Base-by-base conservation (phyloP, 2,888 invertebrate species). In the Exephanes ischioxanthus region DNA sequence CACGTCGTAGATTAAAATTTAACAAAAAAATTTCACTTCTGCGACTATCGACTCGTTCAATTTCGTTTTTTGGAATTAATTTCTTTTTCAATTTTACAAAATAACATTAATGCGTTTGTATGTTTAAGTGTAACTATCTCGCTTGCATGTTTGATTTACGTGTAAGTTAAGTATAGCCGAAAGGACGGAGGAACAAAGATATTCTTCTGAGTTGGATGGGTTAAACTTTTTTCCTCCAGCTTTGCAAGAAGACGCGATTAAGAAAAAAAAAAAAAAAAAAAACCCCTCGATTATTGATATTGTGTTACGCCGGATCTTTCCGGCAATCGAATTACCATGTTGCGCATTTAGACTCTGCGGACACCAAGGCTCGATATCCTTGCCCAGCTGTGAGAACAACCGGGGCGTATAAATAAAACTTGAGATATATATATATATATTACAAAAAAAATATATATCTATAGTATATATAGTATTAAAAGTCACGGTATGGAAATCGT, bases 71-170 rank as follows among this genome's bases (percentile, higher is more conserved):
- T 4, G 58, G 19, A n/a, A 58, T 45, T 55, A 66, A 6, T 14
- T 58, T 41, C 48, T 80, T 80, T 61, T 75, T 71, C 66, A 67
- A 71, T 85, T 85, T 80, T 80, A 67, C 63, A 76, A 58, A 75
- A 67, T 82, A 85, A 78, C 63, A 63, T 75, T 16, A 33, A 30
- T 75, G 26, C 41, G 37, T 9, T 70, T 58, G n/a, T 68, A 76
- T 61, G 84, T 79, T 76, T 71, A 72, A 63, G 76, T 82, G 70
- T 63, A 14, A 30, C 53, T 63, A 66, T 63, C 41, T 55, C 51
- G 71, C 67, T 80, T 68, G 70, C 33, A 22, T 71, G 37, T 79
- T 76, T 61, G 33, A 37, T 72, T 76, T 75, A 51, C 16, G 70
- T 76, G 75, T 76, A 30, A 75, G 53, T 72, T 73, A 37, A 41